phyloP scores from a whole-genome alignment of 2,797 vertebrate genomes.

The Nyctalus aviator region DNA sequence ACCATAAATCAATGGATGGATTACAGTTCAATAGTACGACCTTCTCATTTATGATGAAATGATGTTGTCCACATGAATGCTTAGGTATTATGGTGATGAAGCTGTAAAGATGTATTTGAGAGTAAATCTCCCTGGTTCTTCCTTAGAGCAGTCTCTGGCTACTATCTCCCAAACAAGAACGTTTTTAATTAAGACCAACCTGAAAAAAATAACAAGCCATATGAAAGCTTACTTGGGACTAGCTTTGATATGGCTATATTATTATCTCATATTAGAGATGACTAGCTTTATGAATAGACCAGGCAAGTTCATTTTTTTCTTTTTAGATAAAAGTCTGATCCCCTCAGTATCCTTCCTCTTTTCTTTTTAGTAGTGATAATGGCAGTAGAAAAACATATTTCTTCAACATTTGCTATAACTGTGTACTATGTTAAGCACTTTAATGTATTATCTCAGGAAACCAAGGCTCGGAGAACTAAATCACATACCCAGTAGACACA shows the following conservation, averaged over 20 bases:
- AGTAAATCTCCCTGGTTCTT: constrained; percentile 53
- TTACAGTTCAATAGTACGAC: constrained; percentile 76
- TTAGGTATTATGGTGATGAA: constrained; percentile 67
- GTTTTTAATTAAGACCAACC: constrained; percentile 50
- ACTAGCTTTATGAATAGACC: background rate
- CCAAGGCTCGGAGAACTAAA: background rate
- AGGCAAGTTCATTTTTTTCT: background rate
- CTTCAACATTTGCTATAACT: background rate
- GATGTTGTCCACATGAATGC: constrained; percentile 70
- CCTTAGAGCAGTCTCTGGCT: background rate
- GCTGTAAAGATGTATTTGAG: constrained; percentile 62
- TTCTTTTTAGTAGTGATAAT: background rate
- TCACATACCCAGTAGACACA: background rate
- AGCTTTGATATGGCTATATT: background rate
- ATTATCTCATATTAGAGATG: no score
- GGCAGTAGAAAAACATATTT: constrained; percentile 6
- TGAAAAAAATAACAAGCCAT: background rate
- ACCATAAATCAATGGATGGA: constrained; percentile 81
- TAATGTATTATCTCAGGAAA: constrained; percentile 1
- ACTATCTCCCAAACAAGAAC: constrained; percentile 31
- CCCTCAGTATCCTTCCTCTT: background rate
- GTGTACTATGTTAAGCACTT: background rate
- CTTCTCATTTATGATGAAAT: constrained; percentile 81
- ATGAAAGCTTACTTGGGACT: constrained; percentile 20
- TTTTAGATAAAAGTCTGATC: background rate